Evolutionary conservation across 2,888 invertebrate species (phyloP).

Genomic region (Tribolium freemani): DNA sequence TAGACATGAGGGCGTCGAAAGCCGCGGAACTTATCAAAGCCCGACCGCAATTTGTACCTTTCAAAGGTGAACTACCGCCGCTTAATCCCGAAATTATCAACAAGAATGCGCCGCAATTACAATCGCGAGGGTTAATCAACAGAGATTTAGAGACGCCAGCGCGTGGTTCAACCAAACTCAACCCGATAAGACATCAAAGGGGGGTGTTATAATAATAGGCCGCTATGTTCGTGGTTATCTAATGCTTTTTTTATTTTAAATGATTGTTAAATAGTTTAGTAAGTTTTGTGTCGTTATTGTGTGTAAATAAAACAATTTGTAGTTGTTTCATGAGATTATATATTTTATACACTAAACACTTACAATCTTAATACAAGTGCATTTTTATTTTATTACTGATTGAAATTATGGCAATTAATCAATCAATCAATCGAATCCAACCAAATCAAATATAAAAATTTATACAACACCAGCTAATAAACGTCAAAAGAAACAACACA

Average conservation of each 20-base stretch:
- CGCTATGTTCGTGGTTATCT: neutral
- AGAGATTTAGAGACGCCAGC: slow-evolving; percentile 61
- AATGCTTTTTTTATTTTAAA: neutral
- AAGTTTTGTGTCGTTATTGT: slow-evolving; percentile 12
- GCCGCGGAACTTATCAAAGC: slow-evolving; percentile 75
- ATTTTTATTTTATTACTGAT: slow-evolving; percentile 10
- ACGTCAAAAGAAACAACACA: slow-evolving; percentile 15
- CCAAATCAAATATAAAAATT: slow-evolving; percentile 16
- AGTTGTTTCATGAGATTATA: slow-evolving; percentile 20
- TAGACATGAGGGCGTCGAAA: slow-evolving; percentile 66
- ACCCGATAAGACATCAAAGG: slow-evolving; percentile 63
- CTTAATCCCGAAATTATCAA: slow-evolving; percentile 68
- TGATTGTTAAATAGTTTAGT: slow-evolving; percentile 32
- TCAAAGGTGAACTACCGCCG: slow-evolving; percentile 81
- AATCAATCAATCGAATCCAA: neutral
- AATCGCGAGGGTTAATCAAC: slow-evolving; percentile 56
- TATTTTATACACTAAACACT: slow-evolving; percentile 34
- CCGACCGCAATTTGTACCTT: slow-evolving; percentile 81
- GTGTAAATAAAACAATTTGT: slow-evolving; percentile 15
- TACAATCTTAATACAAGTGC: slow-evolving; percentile 32
- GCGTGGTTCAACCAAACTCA: slow-evolving; percentile 66
- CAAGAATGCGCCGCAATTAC: slow-evolving; percentile 63
- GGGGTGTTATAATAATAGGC: neutral
- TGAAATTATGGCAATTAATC: neutral
- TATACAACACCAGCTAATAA: slow-evolving; percentile 35